Percentiles rank a stretch among this genome's conserved stretches.
These are phyloP conservation scores for Eutolmus rufibarbis DNA, from an alignment of 2,888 invertebrate species.

Conservation along the genomic window DNA sequence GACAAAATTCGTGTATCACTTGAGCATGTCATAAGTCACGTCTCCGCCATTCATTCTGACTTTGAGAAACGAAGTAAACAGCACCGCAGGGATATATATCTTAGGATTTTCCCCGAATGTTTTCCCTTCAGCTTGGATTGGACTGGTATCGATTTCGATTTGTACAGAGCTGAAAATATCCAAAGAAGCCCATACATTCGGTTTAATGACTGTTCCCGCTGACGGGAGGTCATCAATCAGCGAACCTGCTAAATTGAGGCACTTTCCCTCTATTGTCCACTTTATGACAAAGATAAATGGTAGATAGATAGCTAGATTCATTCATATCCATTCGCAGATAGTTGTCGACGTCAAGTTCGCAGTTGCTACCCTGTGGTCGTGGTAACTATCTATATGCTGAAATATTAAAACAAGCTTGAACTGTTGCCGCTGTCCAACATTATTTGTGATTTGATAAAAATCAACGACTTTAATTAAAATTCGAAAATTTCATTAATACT, in stretches of 20 bases:
- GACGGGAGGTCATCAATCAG: slow-evolving; percentile 23
- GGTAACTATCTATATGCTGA: background rate
- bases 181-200: background rate
- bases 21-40: background rate
- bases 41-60: background rate
- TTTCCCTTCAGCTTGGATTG: background rate
- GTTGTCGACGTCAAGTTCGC: background rate
- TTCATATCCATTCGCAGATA: background rate
- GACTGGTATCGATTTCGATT: background rate
- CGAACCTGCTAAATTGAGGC: slow-evolving; percentile 1
- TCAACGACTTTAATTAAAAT: background rate
- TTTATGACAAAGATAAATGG: slow-evolving; percentile 44
- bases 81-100: background rate
- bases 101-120: background rate
- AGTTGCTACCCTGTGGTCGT: background rate
- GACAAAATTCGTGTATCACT: background rate
- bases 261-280: slow-evolving; percentile 36
- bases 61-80: background rate
- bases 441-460: background rate
- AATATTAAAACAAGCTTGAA: background rate
- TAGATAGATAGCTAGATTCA: background rate
- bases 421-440: background rate
- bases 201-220: background rate
- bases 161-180: background rate
- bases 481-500: background rate